Base-by-base conservation (phyloP, 2,797 vertebrate species). In the Enteromius afrohamiltoni region DNA sequence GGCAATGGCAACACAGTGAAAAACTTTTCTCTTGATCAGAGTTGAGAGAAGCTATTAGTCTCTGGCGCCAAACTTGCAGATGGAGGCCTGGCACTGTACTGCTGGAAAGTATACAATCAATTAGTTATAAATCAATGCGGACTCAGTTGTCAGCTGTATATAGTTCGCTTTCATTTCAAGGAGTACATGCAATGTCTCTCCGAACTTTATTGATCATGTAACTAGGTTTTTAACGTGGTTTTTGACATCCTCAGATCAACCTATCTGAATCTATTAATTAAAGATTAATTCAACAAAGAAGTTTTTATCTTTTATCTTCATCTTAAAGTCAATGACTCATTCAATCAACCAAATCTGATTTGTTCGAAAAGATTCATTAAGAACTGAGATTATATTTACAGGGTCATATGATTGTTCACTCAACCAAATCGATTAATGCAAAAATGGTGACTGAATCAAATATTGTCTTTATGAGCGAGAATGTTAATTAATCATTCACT, bases 11-110 rank as follows among this genome's bases (percentile, higher is more conserved):
- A 88, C 80, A 71, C 75, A 73, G 90, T 89, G 87, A 82, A 85
- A 90, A 89, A 87, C 89, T 87, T 86, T 58, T 86, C 88, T 75
- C 85, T 90, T 93, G 91, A 94, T 94, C 91, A 91, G 87, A 90
- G 84, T 77, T 88, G 91, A 93, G 90, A 92, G 90, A 87, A 87
- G 89, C 79, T 70, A 85, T 81, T 80, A 76, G 83, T 85, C 79
- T 83, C 51, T 77, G 73, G 81, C 81, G 78, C 83, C 73, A 73
- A 75, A 81, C 84, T 73, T 89, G 79, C 75, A 83, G 64, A 85
- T 84, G 74, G 71, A 84, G 79, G 85, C 87, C 68, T 73, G 75
- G 69, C 49, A 85, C 69, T 60, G 78, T 60, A 40, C 42, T n/a
- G 49, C 64, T 42, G 11, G 42, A 81, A 77, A 53, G 77, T 53